Conservation (phyloP, 2,888 invertebrate species). For the Lepidocyrtinus sp. region DNA sequence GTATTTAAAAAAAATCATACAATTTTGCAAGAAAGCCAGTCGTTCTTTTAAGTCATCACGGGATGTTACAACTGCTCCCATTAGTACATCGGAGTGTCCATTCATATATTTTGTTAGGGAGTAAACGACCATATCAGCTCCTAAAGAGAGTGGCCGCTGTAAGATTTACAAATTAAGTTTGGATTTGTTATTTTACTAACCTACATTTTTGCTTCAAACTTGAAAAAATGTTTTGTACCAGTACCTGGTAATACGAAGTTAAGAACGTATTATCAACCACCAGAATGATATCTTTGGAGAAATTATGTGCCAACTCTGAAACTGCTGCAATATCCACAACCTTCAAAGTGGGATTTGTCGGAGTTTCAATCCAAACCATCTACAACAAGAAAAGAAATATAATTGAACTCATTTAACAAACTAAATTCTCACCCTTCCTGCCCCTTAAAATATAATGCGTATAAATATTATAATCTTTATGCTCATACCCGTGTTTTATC, state of each 20-base stretch:
- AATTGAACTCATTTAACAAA: background rate
- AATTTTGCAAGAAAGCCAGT: constrained; percentile 89
- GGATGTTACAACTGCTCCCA: constrained; percentile 90
- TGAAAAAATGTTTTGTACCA: too few species aligned
- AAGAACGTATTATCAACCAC: constrained; percentile 78
- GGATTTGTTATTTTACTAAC: too few species aligned
- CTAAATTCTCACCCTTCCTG: too few species aligned
- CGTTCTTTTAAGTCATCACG: constrained; percentile 80
- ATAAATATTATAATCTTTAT: background rate
- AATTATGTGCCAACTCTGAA: constrained; percentile 71
- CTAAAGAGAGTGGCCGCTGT: constrained; percentile 88
- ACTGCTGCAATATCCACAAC: constrained; percentile 76
- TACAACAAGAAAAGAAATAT: constrained; percentile 67
- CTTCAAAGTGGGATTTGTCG: constrained; percentile 77
- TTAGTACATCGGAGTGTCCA: constrained; percentile 96
- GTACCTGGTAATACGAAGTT: constrained; percentile 75
- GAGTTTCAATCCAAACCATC: constrained; percentile 78
- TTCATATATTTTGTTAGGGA: constrained; percentile 96
- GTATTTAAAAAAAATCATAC: constrained; percentile 74
- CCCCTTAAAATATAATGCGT: background rate
- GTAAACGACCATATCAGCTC: constrained; percentile 92
- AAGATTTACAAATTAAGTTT: too few species aligned
- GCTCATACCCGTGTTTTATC: constrained; percentile 74
- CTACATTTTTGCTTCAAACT: too few species aligned
- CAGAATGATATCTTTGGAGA: constrained; percentile 72